Evolutionary conservation across 2,888 invertebrate genomes (phyloP).

Genomic region (Leucophenga montana): DNA sequence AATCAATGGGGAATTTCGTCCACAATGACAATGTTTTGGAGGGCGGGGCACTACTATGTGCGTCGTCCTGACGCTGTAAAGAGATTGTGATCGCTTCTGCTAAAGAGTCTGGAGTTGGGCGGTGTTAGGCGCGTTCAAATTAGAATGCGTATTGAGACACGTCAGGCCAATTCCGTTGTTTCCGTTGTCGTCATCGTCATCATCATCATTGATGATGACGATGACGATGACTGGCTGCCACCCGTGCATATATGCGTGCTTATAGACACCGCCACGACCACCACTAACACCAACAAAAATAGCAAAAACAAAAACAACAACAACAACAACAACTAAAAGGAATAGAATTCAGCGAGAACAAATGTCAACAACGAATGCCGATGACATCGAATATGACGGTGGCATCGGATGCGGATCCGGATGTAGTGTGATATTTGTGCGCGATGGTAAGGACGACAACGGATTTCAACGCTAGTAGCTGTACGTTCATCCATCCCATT

Average conservation of each 20-base stretch:
- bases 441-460: background rate
- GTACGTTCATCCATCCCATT: background rate
- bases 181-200: background rate
- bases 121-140: constrained; percentile 23
- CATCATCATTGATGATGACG: background rate
- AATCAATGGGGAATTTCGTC: background rate
- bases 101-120: background rate
- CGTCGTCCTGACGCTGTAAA: background rate
- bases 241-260: too few species aligned
- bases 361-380: background rate
- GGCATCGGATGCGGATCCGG: constrained; percentile 13
- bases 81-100: too few species aligned
- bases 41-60: background rate
- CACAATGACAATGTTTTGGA: background rate
- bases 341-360: too few species aligned
- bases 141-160: constrained; percentile 26
- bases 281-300: too few species aligned
- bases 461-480: background rate
- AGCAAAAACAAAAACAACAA: too few species aligned
- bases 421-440: constrained; percentile 18
- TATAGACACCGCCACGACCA: too few species aligned
- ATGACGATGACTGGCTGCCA: background rate
- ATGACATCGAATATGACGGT: background rate
- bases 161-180: constrained; percentile 22
- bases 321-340: too few species aligned